Percentiles rank a stretch among this genome's conserved stretches.
Evolutionary conservation across 2,888 invertebrate species (phyloP).

Genomic region (Hyles lineata): DNA sequence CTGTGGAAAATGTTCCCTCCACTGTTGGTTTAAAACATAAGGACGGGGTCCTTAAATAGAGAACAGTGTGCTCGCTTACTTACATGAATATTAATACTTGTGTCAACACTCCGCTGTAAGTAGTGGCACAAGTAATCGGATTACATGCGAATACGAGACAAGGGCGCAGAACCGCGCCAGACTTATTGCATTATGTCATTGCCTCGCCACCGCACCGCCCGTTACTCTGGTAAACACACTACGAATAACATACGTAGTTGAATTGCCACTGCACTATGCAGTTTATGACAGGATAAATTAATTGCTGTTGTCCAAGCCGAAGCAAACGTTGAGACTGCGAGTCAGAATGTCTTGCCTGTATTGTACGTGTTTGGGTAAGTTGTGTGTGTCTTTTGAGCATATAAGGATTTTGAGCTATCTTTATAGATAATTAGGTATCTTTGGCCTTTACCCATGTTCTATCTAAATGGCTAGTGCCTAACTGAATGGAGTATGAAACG

Average conservation of each 20-base stretch:
- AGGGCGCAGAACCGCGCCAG: constrained; percentile 27
- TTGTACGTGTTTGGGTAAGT: neutral
- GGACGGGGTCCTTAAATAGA: constrained; percentile 18
- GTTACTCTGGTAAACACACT: constrained; percentile 22
- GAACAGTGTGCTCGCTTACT: constrained; percentile 21
- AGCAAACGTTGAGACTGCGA: constrained; percentile 3
- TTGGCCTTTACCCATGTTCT: too few relatives aligned
- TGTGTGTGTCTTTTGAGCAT: neutral
- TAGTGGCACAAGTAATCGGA: constrained; percentile 35
- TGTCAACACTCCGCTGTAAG: constrained; percentile 13
- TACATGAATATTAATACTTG: constrained; percentile 23
- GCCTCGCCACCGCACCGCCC: constrained; percentile 11
- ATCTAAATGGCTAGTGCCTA: too few relatives aligned
- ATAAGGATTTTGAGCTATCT: too few relatives aligned
- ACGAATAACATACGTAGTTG: constrained; percentile 7
- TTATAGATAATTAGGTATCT: too few relatives aligned
- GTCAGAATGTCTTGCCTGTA: neutral
- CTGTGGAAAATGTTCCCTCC: constrained; percentile 1
- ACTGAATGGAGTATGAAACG: too few relatives aligned
- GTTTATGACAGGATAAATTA: constrained; percentile 19
- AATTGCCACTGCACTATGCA: neutral
- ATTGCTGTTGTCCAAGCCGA: neutral
- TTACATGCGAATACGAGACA: constrained; percentile 33
- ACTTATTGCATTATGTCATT: constrained; percentile 33
- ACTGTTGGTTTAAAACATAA: constrained; percentile 20